These are phyloP conservation scores for Aproaerema taeniolella DNA, from an alignment of 2,888 invertebrate species.

Conservation along the genomic window DNA sequence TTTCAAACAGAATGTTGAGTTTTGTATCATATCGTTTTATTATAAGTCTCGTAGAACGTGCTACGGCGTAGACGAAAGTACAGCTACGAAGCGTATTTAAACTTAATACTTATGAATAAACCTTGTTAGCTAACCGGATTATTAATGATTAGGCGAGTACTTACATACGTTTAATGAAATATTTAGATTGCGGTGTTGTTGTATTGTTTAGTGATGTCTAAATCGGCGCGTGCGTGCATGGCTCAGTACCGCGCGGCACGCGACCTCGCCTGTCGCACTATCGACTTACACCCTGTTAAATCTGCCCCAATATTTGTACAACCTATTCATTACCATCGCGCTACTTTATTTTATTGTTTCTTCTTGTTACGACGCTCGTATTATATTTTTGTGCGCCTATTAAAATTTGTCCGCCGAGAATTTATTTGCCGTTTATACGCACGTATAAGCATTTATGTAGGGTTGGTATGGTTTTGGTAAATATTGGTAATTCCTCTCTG, in stretches of 20 bases:
- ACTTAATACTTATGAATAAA: constrained; percentile 6
- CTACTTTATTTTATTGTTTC: constrained; percentile 63
- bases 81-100: constrained; percentile 3
- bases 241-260: constrained; percentile 45
- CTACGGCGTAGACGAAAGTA: constrained; percentile 9
- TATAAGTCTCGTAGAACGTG: constrained; percentile 7
- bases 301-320: constrained; percentile 71
- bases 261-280: constrained; percentile 65
- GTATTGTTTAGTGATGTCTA: constrained; percentile 60
- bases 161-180: constrained; percentile 11
- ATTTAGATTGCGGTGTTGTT: constrained; percentile 16
- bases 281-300: constrained; percentile 73
- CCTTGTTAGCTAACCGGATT: constrained; percentile 2
- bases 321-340: constrained; percentile 62
- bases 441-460: constrained; percentile 19
- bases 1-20: too few species aligned
- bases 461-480: constrained; percentile 3
- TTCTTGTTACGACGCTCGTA: constrained; percentile 42
- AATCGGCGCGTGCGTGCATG: constrained; percentile 47
- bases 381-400: constrained; percentile 40
- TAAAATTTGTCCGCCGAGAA: constrained; percentile 49
- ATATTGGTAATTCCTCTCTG: constrained; percentile 1
- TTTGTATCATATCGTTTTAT: too few species aligned
- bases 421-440: constrained; percentile 36
- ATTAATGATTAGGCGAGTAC: constrained; percentile 8